These are phyloP conservation scores for Byasa hedistus DNA, from an alignment of 2,888 invertebrate species.

Conservation along the genomic window DNA sequence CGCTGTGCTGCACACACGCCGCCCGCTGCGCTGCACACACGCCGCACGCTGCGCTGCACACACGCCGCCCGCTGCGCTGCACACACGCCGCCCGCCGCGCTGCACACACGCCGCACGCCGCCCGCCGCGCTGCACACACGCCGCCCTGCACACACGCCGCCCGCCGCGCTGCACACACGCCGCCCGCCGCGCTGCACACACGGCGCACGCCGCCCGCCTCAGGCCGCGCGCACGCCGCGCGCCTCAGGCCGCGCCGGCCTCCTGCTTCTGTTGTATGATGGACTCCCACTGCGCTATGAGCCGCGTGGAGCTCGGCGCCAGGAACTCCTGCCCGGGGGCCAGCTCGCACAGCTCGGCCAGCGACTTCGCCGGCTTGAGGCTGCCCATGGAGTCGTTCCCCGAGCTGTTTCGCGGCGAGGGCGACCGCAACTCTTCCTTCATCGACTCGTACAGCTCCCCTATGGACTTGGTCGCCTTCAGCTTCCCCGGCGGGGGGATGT, in stretches of 20 bases:
- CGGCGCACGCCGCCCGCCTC: conserved; percentile 43
- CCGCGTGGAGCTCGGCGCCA: conserved; percentile 84
- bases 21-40: too few relatives aligned
- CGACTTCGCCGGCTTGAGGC: conserved; percentile 84
- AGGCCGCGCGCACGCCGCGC: conserved; percentile 59
- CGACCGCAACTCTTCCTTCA: conserved; percentile 70
- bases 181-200: conserved; percentile 46
- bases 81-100: too few relatives aligned
- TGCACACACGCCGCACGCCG: background rate
- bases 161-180: conserved; percentile 46
- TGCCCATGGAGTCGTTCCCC: conserved; percentile 67
- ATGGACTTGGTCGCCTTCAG: conserved; percentile 84
- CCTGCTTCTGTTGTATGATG: conserved; percentile 83
- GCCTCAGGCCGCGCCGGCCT: conserved; percentile 76
- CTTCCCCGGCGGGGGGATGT: conserved; percentile 80
- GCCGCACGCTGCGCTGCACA: background rate
- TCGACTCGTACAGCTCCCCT: conserved; percentile 82
- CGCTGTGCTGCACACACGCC: too few relatives aligned
- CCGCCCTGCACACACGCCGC: background rate
- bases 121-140: too few relatives aligned
- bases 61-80: background rate
- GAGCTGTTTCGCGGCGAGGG: conserved; percentile 72
- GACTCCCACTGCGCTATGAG: conserved; percentile 91
- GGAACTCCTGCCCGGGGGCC: conserved; percentile 81
- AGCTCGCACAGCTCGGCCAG: conserved; percentile 84